Percentiles rank a stretch among this genome's conserved stretches.
phyloP scores from a whole-genome alignment of 1,140 invertebrate genomes.

The Riptortus pedestris region DNA sequence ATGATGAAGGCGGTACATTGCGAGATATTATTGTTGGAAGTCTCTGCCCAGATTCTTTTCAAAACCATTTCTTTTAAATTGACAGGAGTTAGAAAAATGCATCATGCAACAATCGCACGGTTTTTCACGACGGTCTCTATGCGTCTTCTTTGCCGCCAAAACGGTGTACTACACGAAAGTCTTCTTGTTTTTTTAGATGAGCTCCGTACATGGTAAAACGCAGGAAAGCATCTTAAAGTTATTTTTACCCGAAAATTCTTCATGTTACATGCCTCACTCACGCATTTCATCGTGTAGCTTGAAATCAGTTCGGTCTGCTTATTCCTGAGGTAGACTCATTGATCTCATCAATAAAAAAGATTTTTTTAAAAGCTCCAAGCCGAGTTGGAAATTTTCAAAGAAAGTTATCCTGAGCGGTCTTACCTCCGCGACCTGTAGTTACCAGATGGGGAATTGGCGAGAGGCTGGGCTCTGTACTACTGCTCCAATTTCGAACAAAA shows the following conservation, averaged over 20 bases:
- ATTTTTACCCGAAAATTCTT: constrained; percentile 1
- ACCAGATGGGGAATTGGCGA: background rate
- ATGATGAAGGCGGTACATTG: background rate
- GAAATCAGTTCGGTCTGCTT: background rate
- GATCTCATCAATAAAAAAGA: too few species aligned
- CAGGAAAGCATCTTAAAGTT: background rate
- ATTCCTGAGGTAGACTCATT: background rate
- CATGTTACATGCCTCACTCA: too few species aligned
- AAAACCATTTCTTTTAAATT: background rate
- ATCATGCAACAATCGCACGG: too few species aligned
- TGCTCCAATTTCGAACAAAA: background rate
- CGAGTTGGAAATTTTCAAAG: background rate
- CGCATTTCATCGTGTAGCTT: background rate
- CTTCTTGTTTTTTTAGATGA: too few species aligned
- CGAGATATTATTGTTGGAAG: background rate
- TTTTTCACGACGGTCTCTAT: too few species aligned
- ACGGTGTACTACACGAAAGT: background rate
- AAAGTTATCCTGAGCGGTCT: background rate
- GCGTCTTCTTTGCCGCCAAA: background rate
- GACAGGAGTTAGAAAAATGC: background rate
- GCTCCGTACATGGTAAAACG: too few species aligned
- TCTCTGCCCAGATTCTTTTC: background rate
- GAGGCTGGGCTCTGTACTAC: background rate
- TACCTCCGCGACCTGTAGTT: too few species aligned
- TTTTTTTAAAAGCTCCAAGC: too few species aligned